Base-by-base conservation (phyloP, 2,888 invertebrate species). In the Yponomeuta sedellus region DNA sequence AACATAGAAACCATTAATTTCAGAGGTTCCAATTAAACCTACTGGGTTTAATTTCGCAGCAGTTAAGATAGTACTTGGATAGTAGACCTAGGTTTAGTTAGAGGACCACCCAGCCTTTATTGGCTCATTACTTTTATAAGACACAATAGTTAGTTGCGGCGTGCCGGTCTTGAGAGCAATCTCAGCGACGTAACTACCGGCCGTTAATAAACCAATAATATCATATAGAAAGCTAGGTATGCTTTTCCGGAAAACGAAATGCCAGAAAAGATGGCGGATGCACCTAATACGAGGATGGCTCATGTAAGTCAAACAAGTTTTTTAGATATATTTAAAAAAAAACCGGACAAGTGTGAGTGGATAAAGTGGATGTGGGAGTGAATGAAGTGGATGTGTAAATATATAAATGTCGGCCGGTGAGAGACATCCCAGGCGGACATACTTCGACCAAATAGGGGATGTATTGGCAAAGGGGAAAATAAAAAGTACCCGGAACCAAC, bases 61-160 rank as follows among this genome's bases (percentile, higher is more conserved):
- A 62, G 19, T 28, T 25, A 52, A 11, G 16, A 12, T 34, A 12
- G 28, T 62, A 12, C n/a, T 34, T n/a, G 1, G 34, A 52, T 52
- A 64, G 44, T 20, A 22, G 59, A 20, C 59, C 22, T 59, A 22
- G 59, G 59, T 59, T 22, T 44, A 10, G 63, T 40, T 63, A 40
- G 56, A 22, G 56, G 71, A 71, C 71, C 71, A 71, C 71, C 71
- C 70, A 64, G 68, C 58, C 68, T 69, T 68, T 70, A 70, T 71
- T 70, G 65, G 56, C 67, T 68, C 68, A 69, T 67, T 63, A 65
- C 65, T 59, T 65, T 65, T 65, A 58, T 59, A 20, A 59, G 20
- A 59, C 34, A 62, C 62, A 62, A 62, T 62, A 62, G 62, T 39
- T 62, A 39, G 59, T 52, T 52, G 44, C 44, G 44, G 12, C 44